phyloP scores from a whole-genome alignment of 2,888 invertebrate species.

The Proisotoma minuta region DNA sequence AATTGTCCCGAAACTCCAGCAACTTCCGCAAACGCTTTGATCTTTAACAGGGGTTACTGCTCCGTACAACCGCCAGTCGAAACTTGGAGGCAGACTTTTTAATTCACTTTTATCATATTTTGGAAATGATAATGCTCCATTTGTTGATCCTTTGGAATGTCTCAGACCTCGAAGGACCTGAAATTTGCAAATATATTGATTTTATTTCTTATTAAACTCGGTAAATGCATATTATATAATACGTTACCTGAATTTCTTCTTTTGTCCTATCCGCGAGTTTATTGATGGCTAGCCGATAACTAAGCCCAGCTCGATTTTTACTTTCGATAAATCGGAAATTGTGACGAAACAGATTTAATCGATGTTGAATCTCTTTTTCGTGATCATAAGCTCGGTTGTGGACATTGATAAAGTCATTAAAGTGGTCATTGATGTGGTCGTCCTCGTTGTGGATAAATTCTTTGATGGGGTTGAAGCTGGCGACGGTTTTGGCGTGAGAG shows the following conservation, averaged over 20 bases:
- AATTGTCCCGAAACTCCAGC: slow-evolving; percentile 93
- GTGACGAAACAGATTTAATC: slow-evolving; percentile 77
- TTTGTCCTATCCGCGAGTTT: slow-evolving; percentile 80
- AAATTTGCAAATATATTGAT: neutral
- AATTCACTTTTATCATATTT: slow-evolving; percentile 55
- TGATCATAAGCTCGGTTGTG: slow-evolving; percentile 66
- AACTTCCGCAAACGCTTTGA: slow-evolving; percentile 95
- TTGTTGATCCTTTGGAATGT: slow-evolving; percentile 60
- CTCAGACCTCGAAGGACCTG: slow-evolving; percentile 65
- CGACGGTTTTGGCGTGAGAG: slow-evolving; percentile 58
- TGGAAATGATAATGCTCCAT: slow-evolving; percentile 76
- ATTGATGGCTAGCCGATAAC: slow-evolving; percentile 74
- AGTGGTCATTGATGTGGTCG: slow-evolving; percentile 68
- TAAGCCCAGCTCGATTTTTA: slow-evolving; percentile 68
- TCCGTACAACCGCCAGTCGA: slow-evolving; percentile 87
- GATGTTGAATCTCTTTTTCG: slow-evolving; percentile 62
- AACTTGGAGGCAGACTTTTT: slow-evolving; percentile 63
- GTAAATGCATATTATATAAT: neutral
- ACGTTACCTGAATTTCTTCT: slow-evolving; percentile 60
- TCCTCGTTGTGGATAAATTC: slow-evolving; percentile 75
- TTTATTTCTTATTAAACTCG: neutral
- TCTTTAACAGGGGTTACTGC: slow-evolving; percentile 94
- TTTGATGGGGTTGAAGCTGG: slow-evolving; percentile 87
- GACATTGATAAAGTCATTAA: slow-evolving; percentile 66
- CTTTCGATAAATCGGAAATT: slow-evolving; percentile 75